These are phyloP conservation scores for Bombus breviceps DNA, from an alignment of 1,140 invertebrate species.

Conservation along the genomic window DNA sequence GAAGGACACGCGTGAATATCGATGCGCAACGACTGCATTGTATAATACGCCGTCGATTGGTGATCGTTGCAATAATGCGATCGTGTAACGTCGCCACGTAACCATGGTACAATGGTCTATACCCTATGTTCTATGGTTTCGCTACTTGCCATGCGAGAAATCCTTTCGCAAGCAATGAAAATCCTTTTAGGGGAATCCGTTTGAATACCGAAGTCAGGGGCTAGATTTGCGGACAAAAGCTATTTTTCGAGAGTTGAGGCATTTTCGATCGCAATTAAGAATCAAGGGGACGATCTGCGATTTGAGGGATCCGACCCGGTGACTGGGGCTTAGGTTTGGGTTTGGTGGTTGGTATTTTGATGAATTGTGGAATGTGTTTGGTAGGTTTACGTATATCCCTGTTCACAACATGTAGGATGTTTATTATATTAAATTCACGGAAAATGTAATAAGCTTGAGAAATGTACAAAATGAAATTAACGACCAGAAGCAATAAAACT, in stretches of 20 bases:
- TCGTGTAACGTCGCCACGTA: slow-evolving; percentile 61
- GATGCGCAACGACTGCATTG: slow-evolving; percentile 67
- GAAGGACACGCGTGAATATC: slow-evolving; percentile 63
- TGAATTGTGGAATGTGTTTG: not conserved
- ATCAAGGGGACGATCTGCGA: not conserved
- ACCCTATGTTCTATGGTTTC: not conserved
- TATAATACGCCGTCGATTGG: slow-evolving; percentile 40
- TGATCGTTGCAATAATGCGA: slow-evolving; percentile 60
- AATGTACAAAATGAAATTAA: no score
- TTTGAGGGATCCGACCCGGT: not conserved
- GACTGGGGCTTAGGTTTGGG: no score
- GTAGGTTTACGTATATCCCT: no score
- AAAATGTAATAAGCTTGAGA: no score
- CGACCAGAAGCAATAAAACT: no score
- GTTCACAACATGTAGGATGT: no score
- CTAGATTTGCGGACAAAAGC: slow-evolving; percentile 6
- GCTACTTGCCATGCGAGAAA: slow-evolving; percentile 21
- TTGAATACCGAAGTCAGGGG: slow-evolving; percentile 27
- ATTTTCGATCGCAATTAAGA: slow-evolving; percentile 32
- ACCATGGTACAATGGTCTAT: slow-evolving; percentile 56
- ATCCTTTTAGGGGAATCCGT: slow-evolving; percentile 35
- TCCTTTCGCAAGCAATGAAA: slow-evolving; percentile 54
- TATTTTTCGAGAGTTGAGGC: slow-evolving; percentile 28
- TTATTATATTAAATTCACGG: no score
- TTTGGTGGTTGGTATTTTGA: not conserved